Evolutionary conservation across 2,888 invertebrate species (phyloP), one percentile per base, ranked within the genome.

Genomic region (Idaea dimidiata): DNA sequence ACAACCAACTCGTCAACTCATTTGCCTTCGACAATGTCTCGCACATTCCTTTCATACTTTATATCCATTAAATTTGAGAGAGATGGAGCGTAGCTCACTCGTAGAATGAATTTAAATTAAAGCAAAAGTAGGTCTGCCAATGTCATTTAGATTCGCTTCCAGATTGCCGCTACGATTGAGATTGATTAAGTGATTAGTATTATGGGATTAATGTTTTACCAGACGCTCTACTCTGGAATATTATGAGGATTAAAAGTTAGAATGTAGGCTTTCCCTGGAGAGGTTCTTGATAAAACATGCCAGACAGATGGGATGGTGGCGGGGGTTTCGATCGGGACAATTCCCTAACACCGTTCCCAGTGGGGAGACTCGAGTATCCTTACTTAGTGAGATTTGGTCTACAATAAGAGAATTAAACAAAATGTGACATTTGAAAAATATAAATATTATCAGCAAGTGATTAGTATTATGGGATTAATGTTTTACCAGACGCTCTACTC

Each of bases 1-100:
- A 84, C 83, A 83, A 85, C 83, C 81, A 78, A 73, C 78, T 79
- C 80, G 75, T 81, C 82, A 83, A 82, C 80, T 82, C 81, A 85
- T 84, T 86, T 82, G 82, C 80, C 75, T 79, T 67, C 73, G 82
- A 83, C 83, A 83, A 82, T 81, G 77, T 81, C 77, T 79, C 76
- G 81, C 77, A 75, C 77, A 82, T 85, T 84, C 77, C 76, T 77
- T 80, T 78, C 74, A 78, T 74, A 70, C 66, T 74, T 62, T 68
- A 75, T 73, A 72, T 72, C 70, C 71, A 73, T 77, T 78, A 24
- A 24, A 24, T 24, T 24, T 24, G 24, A 24, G 24, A 74, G 73
- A 76, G 77, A 76, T 75, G 72, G 71, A 69, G 72, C 69, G 69
- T 63, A 70, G 66, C 68, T 67, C 68, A 66, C 71, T 70, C 68